These are phyloP conservation scores for Manis pentadactyla DNA, from an alignment of 2,797 vertebrate genomes.

Conservation along the genomic window DNA sequence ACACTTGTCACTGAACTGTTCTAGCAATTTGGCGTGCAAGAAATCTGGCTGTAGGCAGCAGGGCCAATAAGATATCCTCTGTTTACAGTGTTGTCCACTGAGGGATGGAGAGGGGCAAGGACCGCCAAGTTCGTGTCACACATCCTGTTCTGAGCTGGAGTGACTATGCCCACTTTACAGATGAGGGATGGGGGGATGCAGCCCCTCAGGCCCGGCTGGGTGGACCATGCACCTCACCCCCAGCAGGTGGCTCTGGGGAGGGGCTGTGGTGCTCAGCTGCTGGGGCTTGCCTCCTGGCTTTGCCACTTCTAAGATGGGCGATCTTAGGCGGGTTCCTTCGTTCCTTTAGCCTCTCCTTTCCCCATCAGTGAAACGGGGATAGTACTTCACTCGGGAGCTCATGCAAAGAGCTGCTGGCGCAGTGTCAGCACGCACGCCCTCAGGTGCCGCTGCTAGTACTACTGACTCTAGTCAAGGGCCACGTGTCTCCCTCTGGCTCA, in stretches of 20 bases:
- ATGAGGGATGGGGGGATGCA: not conserved
- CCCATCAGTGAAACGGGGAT: not conserved
- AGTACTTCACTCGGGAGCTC: not conserved
- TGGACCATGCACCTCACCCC: not conserved
- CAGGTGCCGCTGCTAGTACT: accelerated
- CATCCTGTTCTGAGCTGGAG: not conserved
- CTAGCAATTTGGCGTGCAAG: not conserved
- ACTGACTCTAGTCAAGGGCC: accelerated
- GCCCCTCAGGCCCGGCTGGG: not conserved
- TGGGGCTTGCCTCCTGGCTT: not conserved
- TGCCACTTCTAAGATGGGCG: not conserved
- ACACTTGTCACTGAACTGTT: constrained; percentile 24
- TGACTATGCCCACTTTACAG: not conserved
- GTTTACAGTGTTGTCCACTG: not conserved
- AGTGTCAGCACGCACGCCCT: not conserved
- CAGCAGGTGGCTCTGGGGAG: not conserved
- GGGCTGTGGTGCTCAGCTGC: not conserved
- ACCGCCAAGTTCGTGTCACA: not conserved
- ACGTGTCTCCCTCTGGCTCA: not conserved
- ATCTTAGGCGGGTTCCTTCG: not conserved
- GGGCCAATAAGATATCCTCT: not conserved
- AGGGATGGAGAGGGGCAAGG: not conserved
- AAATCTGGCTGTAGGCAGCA: not conserved
- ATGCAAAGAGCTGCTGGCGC: not conserved
- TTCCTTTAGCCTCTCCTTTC: not conserved